Percentiles rank a stretch among this genome's conserved stretches.
These are phyloP conservation scores for Protaetia brevitarsis DNA, from an alignment of 1,140 invertebrate species.

Conservation along the genomic window DNA sequence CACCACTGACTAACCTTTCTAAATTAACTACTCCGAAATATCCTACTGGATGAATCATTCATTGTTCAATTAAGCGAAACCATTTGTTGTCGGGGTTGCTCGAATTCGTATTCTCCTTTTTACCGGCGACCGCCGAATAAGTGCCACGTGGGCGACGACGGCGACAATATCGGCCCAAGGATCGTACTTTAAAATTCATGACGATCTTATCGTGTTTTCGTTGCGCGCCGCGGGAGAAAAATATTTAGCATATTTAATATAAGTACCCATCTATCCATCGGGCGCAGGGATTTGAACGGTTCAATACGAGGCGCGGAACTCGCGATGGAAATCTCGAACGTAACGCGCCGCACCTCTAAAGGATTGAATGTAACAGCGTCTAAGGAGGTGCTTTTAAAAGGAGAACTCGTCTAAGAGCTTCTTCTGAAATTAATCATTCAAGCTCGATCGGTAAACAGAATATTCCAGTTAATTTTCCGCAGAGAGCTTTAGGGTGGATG, in stretches of 20 bases:
- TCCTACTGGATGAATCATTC: slow-evolving; percentile 6
- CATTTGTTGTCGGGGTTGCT: background rate
- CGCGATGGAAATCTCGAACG: background rate
- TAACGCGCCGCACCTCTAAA: background rate
- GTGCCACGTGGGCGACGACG: background rate
- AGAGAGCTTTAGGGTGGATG: background rate
- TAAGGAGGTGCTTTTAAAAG: slow-evolving; percentile 2
- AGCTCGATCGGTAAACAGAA: slow-evolving; percentile 8
- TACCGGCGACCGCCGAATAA: background rate
- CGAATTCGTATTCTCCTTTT: background rate
- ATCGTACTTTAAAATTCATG: slow-evolving; percentile 10
- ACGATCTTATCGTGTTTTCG: slow-evolving; percentile 1
- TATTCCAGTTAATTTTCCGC: background rate
- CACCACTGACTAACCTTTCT: slow-evolving; percentile 11
- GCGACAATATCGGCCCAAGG: background rate
- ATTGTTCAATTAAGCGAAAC: slow-evolving; percentile 7
- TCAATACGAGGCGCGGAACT: background rate
- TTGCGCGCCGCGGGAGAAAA: background rate
- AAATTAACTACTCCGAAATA: slow-evolving; percentile 2
- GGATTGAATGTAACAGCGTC: background rate
- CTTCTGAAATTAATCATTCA: slow-evolving; percentile 10
- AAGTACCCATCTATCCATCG: slow-evolving; percentile 10
- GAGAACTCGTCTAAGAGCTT: background rate
- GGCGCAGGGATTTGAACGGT: background rate
- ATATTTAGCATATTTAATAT: slow-evolving; percentile 19